phyloP scores from a whole-genome alignment of 1,140 invertebrate genomes.

The Aethina tumida region DNA sequence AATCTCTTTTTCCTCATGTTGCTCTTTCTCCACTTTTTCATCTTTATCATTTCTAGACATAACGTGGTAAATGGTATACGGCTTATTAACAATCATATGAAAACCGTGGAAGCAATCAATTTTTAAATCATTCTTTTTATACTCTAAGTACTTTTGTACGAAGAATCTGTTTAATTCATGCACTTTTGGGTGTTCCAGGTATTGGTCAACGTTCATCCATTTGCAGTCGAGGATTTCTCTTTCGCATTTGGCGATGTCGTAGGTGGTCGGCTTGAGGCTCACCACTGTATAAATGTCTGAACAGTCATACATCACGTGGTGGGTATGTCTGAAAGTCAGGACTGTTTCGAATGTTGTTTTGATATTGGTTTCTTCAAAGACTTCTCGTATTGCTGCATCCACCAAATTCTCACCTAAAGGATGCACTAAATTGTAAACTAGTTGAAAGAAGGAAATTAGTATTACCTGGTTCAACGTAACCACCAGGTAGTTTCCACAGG shows the following conservation, averaged over 20 bases:
- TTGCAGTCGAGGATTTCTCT: conserved; percentile 63
- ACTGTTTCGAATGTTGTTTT: conserved; percentile 62
- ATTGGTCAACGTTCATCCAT: conserved; percentile 80
- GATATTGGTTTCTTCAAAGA: conserved; percentile 83
- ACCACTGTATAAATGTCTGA: conserved; percentile 79
- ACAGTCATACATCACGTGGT: conserved; percentile 62
- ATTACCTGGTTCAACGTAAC: conserved; percentile 75
- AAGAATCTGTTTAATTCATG: conserved; percentile 62
- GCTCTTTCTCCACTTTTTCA: too few species aligned
- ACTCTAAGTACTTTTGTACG: conserved; percentile 54
- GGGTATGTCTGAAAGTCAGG: conserved; percentile 66
- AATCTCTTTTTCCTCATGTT: too few species aligned
- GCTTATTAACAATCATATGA: conserved; percentile 32
- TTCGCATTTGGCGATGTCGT: conserved; percentile 55
- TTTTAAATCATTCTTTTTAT: conserved; percentile 46
- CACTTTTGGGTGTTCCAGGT: conserved; percentile 57
- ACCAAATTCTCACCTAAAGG: conserved; percentile 66
- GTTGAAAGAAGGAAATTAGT: not conserved
- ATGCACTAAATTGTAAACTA: not conserved
- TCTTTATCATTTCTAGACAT: too few species aligned
- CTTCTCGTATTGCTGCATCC: conserved; percentile 72
- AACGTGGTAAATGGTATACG: conserved; percentile 31
- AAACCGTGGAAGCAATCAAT: conserved; percentile 42
- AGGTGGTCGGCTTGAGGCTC: conserved; percentile 54
- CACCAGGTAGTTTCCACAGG: conserved; percentile 85